Evolutionary conservation across 2,888 invertebrate genomes (phyloP), one percentile per base, ranked within the genome.

Genomic region (Ariolimax columbianus): DNA sequence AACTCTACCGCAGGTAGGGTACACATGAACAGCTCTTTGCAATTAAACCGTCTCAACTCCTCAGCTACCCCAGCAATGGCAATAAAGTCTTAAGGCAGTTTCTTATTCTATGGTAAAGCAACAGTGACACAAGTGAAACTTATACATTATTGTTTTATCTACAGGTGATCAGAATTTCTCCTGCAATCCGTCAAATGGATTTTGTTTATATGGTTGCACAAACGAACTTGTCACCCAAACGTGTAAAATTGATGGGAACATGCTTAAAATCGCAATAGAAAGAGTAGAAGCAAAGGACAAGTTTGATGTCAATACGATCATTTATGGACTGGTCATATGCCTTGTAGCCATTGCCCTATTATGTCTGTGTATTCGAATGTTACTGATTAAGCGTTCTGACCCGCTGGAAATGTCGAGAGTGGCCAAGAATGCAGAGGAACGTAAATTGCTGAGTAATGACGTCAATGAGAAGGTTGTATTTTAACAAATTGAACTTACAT

Each of bases 381-480:
- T 55, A 19, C 47, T 36, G 23, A 17, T 75, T 33, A 72, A 72
- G 7, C 72, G 40, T 26, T 72, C 40, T 72, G 72, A 72, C 19
- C 38, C 40, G 40, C 23, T 40, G 38, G n/a, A 40, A 72, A 23
- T 23, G 26, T 30, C 26, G 72, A 73, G 17, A 73, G n/a, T 47
- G 47, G n/a, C 2, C 73, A 43, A 0, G n/a, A 40, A n/a, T 0
- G n/a, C 43, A 43, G 26, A 73, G 3, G 40, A 40, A 26, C n/a
- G 11, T 11, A 43, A 63, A 30, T 38, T 63, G 33, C n/a, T 51
- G 75, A 33, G 7, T 51, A 9, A 51, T 36, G 77, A 55, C n/a
- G 78, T 63, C 59, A 63, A 78, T 63, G 63, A 38, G 26, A 11
- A 78, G 78, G 78, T 78, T 73, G n/a, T 73, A 73, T 73, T 73